Evolutionary conservation across 2,888 invertebrate genomes (phyloP), one percentile per base, ranked within the genome.

Genomic region (Coleophora deauratella): DNA sequence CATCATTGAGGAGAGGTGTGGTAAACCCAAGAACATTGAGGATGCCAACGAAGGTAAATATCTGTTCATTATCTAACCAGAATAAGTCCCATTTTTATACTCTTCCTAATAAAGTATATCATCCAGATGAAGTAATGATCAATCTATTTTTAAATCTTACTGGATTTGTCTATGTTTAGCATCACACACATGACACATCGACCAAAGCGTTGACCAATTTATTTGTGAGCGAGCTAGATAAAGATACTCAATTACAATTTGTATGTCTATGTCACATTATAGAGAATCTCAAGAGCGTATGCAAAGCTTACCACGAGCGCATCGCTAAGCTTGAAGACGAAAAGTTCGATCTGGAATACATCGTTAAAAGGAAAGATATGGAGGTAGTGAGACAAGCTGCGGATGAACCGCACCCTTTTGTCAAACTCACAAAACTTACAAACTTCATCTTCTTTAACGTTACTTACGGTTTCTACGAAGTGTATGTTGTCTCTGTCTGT

Each of bases 261-360:
- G 27, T 42, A 21, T 42, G 28, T 45, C 35, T 40, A 45, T 45
- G 45, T 45, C 40, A 42, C 59, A 74, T 86, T 87, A 86, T 91
- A 95, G 95, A 94, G 81, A 86, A 88, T 81, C 61, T 93, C 87
- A 91, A 87, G 89, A 89, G 88, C 80, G 88, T 91, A 87, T 87
- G 90, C 88, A 93, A 91, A 88, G 91, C 92, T 71, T 94, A 97
- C 89, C 91, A 98, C 88, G 90, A 90, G 72, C 93, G 95, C 90
- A 94, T 98, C 89, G 85, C 77, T 82, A 85, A 88, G 66, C 91
- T 98, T 89, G 98, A 98, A 90, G 93, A 94, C 72, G 89, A 93
- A 84, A 99, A 98, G 89, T 99, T 94, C 89, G 99, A 99, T 91
- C 91, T 98, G 91, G 99, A 99, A 90, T 93, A 94, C 90, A 89